A percentile compares a stretch with the other conserved stretches of the same genome.
Conservation (phyloP, 2,888 invertebrate genomes). For the Germaria angustata region DNA sequence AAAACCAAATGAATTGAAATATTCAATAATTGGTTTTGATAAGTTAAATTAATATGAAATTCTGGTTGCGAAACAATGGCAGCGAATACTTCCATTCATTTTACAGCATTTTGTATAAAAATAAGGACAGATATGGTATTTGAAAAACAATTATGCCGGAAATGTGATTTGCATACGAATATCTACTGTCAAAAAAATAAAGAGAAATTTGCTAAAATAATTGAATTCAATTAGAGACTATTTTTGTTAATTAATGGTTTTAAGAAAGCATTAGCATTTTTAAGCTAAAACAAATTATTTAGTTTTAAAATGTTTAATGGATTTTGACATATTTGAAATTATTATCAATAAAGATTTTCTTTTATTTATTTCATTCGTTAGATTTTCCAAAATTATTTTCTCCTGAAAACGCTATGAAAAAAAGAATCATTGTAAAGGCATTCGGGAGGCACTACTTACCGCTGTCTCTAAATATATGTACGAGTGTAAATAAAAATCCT, state of each 20-base stretch:
- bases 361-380: no score
- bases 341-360: no score
- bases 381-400: no score
- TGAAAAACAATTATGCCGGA: slow-evolving; percentile 25
- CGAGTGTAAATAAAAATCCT: no score
- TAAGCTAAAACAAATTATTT: no score
- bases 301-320: no score
- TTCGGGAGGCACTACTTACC: no score
- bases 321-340: no score
- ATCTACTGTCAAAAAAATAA: neutral
- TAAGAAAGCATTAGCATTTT: neutral
- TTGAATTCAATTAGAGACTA: neutral
- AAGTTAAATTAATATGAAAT: slow-evolving; percentile 59
- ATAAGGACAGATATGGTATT: neutral
- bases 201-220: neutral
- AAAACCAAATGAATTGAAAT: slow-evolving; percentile 63
- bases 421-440: no score
- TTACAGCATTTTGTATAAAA: slow-evolving; percentile 20
- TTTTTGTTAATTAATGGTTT: neutral
- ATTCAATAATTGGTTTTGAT: slow-evolving; percentile 59
- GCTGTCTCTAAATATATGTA: no score
- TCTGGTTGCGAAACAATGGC: slow-evolving; percentile 22
- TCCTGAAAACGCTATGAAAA: no score
- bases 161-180: neutral
- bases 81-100: slow-evolving; percentile 2